Evolutionary conservation across 1,140 invertebrate genomes (phyloP).

Genomic region (Drosophila ficusphila): DNA sequence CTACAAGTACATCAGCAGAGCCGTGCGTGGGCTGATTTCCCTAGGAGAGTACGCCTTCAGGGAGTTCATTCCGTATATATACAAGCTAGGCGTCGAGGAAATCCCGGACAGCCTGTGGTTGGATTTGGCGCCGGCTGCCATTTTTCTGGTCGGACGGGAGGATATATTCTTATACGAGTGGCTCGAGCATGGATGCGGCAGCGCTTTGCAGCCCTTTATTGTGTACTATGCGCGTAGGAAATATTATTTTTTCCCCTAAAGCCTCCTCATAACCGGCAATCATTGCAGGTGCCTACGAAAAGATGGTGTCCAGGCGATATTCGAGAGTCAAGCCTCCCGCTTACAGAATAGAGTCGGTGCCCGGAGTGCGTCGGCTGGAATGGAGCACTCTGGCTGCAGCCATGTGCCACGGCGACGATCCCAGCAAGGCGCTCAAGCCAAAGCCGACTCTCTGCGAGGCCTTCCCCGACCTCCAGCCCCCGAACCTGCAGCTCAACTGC

Average conservation of each 20-base stretch:
- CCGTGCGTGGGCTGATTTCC: conserved; percentile 66
- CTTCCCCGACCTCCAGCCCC: conserved; percentile 65
- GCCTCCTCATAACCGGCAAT: neutral
- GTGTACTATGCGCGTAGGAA: conserved; percentile 63
- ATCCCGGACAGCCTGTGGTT: conserved; percentile 67
- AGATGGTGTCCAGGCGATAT: conserved; percentile 39
- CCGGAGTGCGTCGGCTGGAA: conserved; percentile 74
- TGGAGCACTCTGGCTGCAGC: conserved; percentile 77
- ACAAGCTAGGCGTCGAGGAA: conserved; percentile 58
- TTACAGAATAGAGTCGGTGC: conserved; percentile 57
- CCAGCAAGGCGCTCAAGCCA: conserved; percentile 69
- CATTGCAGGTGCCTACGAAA: conserved; percentile 45
- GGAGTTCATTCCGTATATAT: conserved; percentile 80
- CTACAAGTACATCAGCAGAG: conserved; percentile 72
- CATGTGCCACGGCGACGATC: conserved; percentile 83
- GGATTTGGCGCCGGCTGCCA: conserved; percentile 66
- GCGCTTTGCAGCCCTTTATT: conserved; percentile 73
- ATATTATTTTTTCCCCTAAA: fast-evolving
- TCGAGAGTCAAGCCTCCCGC: conserved; percentile 28
- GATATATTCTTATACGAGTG: conserved; percentile 83
- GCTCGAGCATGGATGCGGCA: conserved; percentile 74
- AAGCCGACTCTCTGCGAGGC: conserved; percentile 64
- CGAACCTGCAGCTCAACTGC: conserved; percentile 71
- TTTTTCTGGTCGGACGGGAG: conserved; percentile 65
- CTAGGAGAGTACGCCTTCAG: conserved; percentile 82